These are phyloP conservation scores for Paramormyrops kingsleyae DNA, from an alignment of 2,113 vertebrate genomes.

Conservation along the genomic window DNA sequence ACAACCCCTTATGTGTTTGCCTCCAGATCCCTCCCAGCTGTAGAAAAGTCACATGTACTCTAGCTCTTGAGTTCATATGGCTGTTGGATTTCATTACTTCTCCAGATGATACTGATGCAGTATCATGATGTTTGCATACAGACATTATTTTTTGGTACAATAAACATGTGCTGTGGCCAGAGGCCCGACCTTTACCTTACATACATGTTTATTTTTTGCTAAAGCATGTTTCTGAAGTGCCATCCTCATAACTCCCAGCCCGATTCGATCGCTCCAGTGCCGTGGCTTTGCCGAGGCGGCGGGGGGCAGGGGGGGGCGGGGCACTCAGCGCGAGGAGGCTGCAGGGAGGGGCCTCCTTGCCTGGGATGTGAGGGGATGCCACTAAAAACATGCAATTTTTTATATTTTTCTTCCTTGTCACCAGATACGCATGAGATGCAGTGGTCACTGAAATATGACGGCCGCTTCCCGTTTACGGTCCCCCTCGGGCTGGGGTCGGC, in stretches of 20 bases:
- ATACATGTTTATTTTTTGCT: slow-evolving; percentile 99
- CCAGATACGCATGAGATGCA: slow-evolving; percentile 99
- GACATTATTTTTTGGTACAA: slow-evolving; percentile 99
- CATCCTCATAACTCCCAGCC: slow-evolving; percentile 88
- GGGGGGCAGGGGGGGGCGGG: slow-evolving; percentile 21
- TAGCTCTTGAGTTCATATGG: slow-evolving; percentile 99
- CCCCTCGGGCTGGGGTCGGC: slow-evolving; percentile 34
- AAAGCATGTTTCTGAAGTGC: slow-evolving; percentile 99
- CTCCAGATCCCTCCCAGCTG: slow-evolving; percentile 84
- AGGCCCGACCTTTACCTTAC: slow-evolving; percentile 90
- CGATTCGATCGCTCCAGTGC: slow-evolving; percentile 54
- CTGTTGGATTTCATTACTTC: slow-evolving; percentile 99
- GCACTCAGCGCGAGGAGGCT: slow-evolving; percentile 41
- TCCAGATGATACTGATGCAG: slow-evolving; percentile 98
- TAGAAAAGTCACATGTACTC: slow-evolving; percentile 95
- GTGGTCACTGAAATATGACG: slow-evolving; percentile 72
- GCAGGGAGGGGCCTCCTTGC: slow-evolving; percentile 43
- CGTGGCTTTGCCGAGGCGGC: slow-evolving; percentile 46
- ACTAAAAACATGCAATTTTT: slow-evolving; percentile 99
- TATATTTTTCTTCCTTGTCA: slow-evolving; percentile 99
- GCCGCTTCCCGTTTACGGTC: slow-evolving; percentile 46
- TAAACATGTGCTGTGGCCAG: slow-evolving; percentile 99
- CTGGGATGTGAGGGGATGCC: slow-evolving; percentile 94
- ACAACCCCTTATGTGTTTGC: slow-evolving; percentile 84
- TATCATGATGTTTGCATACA: slow-evolving; percentile 99